Percentiles rank a stretch among this genome's conserved stretches.
phyloP scores from a whole-genome alignment of 2,888 invertebrate species.

The Tetheella fluctuosa region DNA sequence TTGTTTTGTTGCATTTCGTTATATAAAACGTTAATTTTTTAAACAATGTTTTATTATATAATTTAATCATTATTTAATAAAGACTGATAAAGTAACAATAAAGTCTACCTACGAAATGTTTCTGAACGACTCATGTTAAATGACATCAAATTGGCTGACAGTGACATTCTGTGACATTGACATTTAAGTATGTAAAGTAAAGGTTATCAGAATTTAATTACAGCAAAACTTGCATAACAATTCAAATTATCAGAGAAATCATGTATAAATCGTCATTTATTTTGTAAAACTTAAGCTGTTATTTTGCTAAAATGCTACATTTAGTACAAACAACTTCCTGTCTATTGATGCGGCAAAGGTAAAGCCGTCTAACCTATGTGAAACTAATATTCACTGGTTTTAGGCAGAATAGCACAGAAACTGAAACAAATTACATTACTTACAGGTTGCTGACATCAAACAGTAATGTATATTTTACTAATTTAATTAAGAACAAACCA shows the following conservation, averaged over 20 bases:
- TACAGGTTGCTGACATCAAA: constrained; percentile 65
- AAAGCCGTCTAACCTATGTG: constrained; percentile 31
- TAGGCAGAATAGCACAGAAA: constrained; percentile 21
- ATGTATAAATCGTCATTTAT: constrained; percentile 41
- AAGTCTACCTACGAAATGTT: constrained; percentile 15
- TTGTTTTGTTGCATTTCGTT: no score
- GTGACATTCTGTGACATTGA: constrained; percentile 35
- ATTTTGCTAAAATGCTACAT: constrained; percentile 67
- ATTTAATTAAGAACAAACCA: constrained; percentile 63
- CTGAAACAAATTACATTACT: constrained; percentile 30
- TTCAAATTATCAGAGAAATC: constrained; percentile 39
- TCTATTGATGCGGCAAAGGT: constrained; percentile 67
- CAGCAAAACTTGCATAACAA: constrained; percentile 16
- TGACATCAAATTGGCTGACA: constrained; percentile 37
- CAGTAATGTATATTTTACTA: constrained; percentile 54
- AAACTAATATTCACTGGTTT: constrained; percentile 12
- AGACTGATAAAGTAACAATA: no score
- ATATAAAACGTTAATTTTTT: no score
- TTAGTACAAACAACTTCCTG: constrained; percentile 66
- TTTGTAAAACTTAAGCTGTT: constrained; percentile 18
- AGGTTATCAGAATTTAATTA: constrained; percentile 29
- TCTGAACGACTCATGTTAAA: constrained; percentile 30
- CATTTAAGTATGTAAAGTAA: constrained; percentile 13
- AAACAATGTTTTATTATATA: no score
- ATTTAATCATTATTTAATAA: no score